Conservation (phyloP, 2,797 vertebrate species). For the Poecilia gillii region DNA sequence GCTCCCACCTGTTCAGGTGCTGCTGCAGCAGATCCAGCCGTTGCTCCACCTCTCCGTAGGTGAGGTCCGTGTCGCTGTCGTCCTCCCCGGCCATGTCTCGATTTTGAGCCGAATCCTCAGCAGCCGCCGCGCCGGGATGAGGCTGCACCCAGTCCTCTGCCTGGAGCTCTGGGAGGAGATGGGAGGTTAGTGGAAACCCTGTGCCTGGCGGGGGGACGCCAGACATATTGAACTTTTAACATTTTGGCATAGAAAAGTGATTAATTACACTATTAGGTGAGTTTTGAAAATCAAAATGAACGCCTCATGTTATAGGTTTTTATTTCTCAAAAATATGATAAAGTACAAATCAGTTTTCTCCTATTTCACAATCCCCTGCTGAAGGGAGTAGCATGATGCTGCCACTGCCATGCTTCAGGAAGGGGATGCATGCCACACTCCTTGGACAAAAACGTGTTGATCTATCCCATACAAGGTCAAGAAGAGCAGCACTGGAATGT, state of each 20-base stretch:
- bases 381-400: not conserved
- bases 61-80: conserved; percentile 93
- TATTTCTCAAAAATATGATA: not conserved
- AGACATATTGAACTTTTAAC: not conserved
- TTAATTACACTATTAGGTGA: not conserved
- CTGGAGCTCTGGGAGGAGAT: conserved; percentile 77
- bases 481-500: not conserved
- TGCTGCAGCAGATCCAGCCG: conserved; percentile 95
- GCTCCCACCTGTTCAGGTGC: conserved; percentile 93
- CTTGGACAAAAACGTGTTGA: not conserved
- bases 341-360: not conserved
- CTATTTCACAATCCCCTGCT: not conserved
- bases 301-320: not conserved
- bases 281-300: not conserved
- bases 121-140: conserved; percentile 63
- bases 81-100: conserved; percentile 84
- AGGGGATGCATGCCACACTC: not conserved
- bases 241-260: not conserved
- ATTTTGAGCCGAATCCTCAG: conserved; percentile 77
- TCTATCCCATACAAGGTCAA: not conserved
- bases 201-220: too few relatives aligned
- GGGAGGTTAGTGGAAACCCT: conserved; percentile 16
- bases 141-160: conserved; percentile 83
- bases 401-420: not conserved
- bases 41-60: conserved; percentile 95